Base-by-base conservation (phyloP, 2,797 vertebrate species). In the Oreortyx pictus region DNA sequence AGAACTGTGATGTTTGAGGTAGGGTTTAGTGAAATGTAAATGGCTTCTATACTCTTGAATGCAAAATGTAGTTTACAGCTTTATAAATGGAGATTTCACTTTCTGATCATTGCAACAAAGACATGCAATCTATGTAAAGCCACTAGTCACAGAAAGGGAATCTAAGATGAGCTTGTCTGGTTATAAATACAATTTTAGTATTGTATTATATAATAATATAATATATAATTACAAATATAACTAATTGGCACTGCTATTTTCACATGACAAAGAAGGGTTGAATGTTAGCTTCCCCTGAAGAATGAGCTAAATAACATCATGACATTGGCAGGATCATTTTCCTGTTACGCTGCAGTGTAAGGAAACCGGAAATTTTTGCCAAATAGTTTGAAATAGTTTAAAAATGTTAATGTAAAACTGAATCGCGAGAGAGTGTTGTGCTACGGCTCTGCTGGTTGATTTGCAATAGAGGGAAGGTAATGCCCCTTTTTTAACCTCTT, bases 41-140 rank as follows among this genome's bases (percentile, higher is more conserved):
- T 86, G 52, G 6, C 16, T 83, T 74, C 77, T 80, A 31, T 50
- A 57, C 47, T 82, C 56, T 22, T 47, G 39, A 87, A 61, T 80
- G 27, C 43, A 47, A 49, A 72, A 66, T 70, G 35, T 66, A n/a
- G 35, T 82, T 86, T 49, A 27, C 16, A 46, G 57, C 72, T 80
- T n/a, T 61, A 70, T 81, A 56, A 90, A 88, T 35, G 41, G 52
- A n/a, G 54, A 84, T 94, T 95, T 89, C 43, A 52, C 52, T 87
- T 89, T n/a, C 25, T 70, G 64, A 82, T 90, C 25, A 74, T 64
- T 82, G 71, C 56, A 73, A 65, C 39, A 17, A 44, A 89, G 50
- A 47, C 25, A 47, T 70, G 35, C 15, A 43, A 52, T 66, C 37
- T 43, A 17, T 68, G 35, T 73, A 73, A 89, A 82, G 35, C n/a